Percentiles rank a stretch among this genome's conserved stretches.
phyloP scores from a whole-genome alignment of 1,140 invertebrate genomes.

The Coelopa frigida region DNA sequence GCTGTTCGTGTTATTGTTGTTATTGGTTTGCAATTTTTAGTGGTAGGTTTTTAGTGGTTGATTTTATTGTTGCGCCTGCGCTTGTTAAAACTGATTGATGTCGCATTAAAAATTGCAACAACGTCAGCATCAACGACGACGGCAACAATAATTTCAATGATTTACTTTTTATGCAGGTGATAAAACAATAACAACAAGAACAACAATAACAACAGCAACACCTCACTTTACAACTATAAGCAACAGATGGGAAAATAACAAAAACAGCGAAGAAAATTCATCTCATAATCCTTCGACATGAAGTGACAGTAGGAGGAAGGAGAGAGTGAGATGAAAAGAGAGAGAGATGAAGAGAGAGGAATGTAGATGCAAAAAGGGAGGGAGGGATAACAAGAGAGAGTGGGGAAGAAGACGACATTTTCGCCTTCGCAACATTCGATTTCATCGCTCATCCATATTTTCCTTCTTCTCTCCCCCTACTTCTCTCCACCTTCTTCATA shows the following conservation, averaged over 20 bases:
- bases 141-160: too few relatives aligned
- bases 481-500: background rate
- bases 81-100: too few relatives aligned
- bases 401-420: too few relatives aligned
- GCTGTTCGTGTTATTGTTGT: too few relatives aligned
- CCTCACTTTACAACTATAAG: background rate
- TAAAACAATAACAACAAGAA: slow-evolving; percentile 1
- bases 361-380: background rate
- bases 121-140: background rate
- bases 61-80: too few relatives aligned
- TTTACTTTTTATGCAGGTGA: too few relatives aligned
- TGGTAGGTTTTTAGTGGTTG: too few relatives aligned
- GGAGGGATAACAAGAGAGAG: too few relatives aligned
- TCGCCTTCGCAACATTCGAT: background rate
- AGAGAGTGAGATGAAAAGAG: background rate
- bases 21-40: too few relatives aligned
- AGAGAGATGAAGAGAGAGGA: background rate
- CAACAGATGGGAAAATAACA: background rate
- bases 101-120: slow-evolving; percentile 1
- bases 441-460: background rate
- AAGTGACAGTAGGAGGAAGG: background rate
- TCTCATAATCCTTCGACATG: background rate
- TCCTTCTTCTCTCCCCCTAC: background rate
- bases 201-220: background rate
- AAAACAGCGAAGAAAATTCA: background rate